Percentiles rank a stretch among this genome's conserved stretches.
phyloP scores from a whole-genome alignment of 2,888 invertebrate genomes.

The Drosophila phalerata region DNA sequence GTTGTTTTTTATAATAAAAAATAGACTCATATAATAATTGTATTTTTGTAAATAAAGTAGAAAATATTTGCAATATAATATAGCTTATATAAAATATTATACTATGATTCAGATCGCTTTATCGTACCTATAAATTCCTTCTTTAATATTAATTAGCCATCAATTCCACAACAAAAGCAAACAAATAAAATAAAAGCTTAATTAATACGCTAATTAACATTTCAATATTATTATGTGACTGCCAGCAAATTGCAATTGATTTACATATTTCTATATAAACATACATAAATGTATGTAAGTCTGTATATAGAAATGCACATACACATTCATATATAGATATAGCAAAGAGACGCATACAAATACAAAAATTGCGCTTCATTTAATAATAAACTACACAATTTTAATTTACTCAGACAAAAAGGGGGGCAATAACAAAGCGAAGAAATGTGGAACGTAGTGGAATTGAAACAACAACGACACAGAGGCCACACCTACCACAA shows the following conservation, averaged over 20 bases:
- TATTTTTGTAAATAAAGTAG: background rate
- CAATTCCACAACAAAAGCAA: constrained; percentile 38
- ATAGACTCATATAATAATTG: background rate
- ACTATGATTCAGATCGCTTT: background rate
- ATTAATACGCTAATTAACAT: constrained; percentile 79
- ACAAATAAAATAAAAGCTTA: constrained; percentile 63
- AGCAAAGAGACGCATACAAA: constrained; percentile 58
- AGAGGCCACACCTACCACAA: constrained; percentile 60
- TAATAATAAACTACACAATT: constrained; percentile 85
- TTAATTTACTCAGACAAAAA: constrained; percentile 81
- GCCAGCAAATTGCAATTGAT: constrained; percentile 50
- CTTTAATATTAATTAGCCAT: constrained; percentile 32
- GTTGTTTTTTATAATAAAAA: background rate
- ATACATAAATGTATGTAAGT: constrained; percentile 8
- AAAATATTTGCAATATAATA: background rate
- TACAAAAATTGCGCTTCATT: constrained; percentile 82
- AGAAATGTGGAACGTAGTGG: constrained; percentile 51
- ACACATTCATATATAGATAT: constrained; percentile 20
- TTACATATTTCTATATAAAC: constrained; percentile 49
- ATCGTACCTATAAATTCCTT: background rate
- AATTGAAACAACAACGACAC: constrained; percentile 43
- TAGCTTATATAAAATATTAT: background rate
- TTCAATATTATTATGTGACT: constrained; percentile 76
- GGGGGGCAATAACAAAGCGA: constrained; percentile 34
- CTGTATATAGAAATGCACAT: constrained; percentile 26